Base-by-base conservation (phyloP, 2,888 invertebrate genomes). In the Altica lythri region DNA sequence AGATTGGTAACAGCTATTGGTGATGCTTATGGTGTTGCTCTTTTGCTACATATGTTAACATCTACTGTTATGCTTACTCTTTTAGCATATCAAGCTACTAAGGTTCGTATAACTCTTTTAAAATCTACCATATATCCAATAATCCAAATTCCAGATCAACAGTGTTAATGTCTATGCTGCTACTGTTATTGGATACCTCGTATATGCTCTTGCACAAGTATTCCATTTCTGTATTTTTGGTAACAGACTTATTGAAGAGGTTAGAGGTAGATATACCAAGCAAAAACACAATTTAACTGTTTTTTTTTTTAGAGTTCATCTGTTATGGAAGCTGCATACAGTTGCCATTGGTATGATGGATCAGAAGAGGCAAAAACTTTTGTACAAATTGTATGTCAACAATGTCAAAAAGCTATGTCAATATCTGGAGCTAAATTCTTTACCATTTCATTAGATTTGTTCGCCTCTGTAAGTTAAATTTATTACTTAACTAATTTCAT, bases 371-470 rank as follows among this genome's bases (percentile, higher is more conserved):
- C 92, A 0, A 92, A 92, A 75, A 92, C 92, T 18, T 92, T 92
- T 72, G 91, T 92, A 1, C 92, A 92, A 77, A 92, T 92, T 68
- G 92, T 92, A 8, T 92, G 92, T 73, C 92, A 92, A 72, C 92
- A 92, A 72, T 92, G 92, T 73, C 92, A 92, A 77, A 92, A 92
- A 69, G 89, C 92, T 0, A 86, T 92, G 86, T 89, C 89, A 61
- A 91, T 92, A 71, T 91, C 92, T 1, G 92, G 92, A 58, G 92
- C 92, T 1, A 92, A 92, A 74, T 92, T 92, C 78, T 92, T 92
- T 72, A 92, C 91, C 0, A 90, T 92, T 0, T 92, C 92, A 1
- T 76, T 92, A 70, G 92, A 92, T 82, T 77, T 92, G 66, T 92
- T 92, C 68, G 92, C 92, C 68, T 92, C 92, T 76, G 92, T 92